Evolutionary conservation across 2,113 vertebrate species (phyloP), one percentile per base, ranked within the genome.

Genomic region (Anguilla japonica): DNA sequence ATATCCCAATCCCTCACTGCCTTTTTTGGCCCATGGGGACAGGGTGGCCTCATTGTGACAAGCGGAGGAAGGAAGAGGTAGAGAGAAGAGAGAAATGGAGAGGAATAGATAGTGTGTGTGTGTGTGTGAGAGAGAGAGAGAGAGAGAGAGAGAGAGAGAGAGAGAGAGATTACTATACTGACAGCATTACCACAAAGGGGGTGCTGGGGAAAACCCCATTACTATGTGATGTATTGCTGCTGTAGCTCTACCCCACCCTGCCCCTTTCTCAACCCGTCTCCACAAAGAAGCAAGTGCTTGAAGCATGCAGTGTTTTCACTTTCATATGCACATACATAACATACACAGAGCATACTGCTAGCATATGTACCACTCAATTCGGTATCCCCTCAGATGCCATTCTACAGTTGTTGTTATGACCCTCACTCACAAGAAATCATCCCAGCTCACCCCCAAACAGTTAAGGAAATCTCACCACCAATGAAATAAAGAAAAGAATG

Each of bases 31-130:
- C 82, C 53, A 60, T 26, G 20, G 82, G 56, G 82, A 83, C 56
- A 83, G 9, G n/a, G 53, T 83, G 82, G 50, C 82, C 82, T 83
- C n/a, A 41, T 83, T 83, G 16, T 43, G 41, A 26, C 79, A 81
- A 43, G 41, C 16, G 7, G 41, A 26, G 63, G 60, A 20, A 41
- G 13, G 20, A 4, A 41, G 22, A 63, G 57, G 26, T 56, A 4
- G 3, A 26, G 63, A 63, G 46, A n/a, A 71, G 26, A 14, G 41
- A 43, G 15, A 46, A 7, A 67, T 3, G 8, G 22, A 41, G n/a
- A 71, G 60, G 22, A 29, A 26, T 0, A 22, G 60, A 57, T 34
- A 34, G 34, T 34, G 34, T 34, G 34, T 34, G 34, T 34, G 34
- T 34, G 34, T 34, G 34, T 34, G 34, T 0, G 34, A 34, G 34